phyloP scores from a whole-genome alignment of 2,797 vertebrate genomes.

The Rachycentron canadum region DNA sequence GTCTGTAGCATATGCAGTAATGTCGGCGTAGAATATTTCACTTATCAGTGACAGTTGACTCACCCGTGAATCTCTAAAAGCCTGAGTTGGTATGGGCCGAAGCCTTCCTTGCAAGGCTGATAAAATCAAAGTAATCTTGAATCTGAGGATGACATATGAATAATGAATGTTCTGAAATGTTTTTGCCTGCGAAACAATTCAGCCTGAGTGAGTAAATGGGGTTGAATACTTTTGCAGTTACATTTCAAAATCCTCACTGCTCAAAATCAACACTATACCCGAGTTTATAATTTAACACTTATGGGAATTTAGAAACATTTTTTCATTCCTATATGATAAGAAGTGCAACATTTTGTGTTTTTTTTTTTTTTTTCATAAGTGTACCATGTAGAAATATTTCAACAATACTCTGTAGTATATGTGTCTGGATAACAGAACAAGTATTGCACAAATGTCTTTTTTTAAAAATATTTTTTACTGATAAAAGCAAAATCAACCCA shows the following conservation, averaged over 20 bases:
- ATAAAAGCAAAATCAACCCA: not conserved
- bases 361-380: not conserved
- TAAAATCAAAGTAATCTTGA: conserved; percentile 74
- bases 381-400: conserved; percentile 2
- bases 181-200: conserved; percentile 67
- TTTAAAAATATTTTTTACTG: not conserved
- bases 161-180: conserved; percentile 71
- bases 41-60: conserved; percentile 61
- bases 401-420: not conserved
- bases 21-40: conserved; percentile 48
- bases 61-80: conserved; percentile 52
- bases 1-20: conserved; percentile 17
- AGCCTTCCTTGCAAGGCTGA: conserved; percentile 53
- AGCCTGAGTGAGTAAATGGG: conserved; percentile 49
- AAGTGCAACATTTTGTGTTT: not conserved
- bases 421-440: not conserved
- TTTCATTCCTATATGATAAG: conserved; percentile 10
- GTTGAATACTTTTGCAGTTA: conserved; percentile 45
- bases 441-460: not conserved
- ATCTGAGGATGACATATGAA: conserved; percentile 68
- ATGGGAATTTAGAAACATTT: conserved; percentile 1
- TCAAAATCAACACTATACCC: conserved; percentile 33
- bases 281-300: conserved; percentile 34
- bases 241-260: conserved; percentile 40
- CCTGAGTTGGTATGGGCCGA: conserved; percentile 37